These are phyloP conservation scores for Acleris sparsana DNA, from an alignment of 2,888 invertebrate genomes.

Conservation along the genomic window DNA sequence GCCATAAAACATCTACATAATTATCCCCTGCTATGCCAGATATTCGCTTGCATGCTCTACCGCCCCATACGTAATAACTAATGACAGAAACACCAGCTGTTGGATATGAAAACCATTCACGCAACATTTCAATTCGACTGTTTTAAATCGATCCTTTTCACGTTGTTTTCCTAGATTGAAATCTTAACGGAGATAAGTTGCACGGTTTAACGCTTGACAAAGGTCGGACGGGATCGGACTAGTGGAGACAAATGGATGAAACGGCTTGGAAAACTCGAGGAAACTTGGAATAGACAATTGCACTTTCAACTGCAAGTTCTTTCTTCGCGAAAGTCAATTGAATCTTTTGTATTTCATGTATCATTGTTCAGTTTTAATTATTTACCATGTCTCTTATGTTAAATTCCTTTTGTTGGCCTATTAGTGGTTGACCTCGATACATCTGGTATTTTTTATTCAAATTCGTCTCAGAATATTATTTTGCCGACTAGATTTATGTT, in stretches of 20 bases:
- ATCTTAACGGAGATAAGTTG: slow-evolving; percentile 10
- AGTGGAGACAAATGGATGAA: slow-evolving; percentile 19
- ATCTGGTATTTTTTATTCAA: slow-evolving; percentile 7
- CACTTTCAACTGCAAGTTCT: slow-evolving; percentile 1
- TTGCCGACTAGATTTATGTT: background rate
- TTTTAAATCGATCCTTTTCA: slow-evolving; percentile 16
- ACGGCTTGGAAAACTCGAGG: slow-evolving; percentile 8
- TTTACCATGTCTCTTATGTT: slow-evolving; percentile 3
- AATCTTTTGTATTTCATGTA: background rate
- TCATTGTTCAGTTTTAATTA: slow-evolving; percentile 1
- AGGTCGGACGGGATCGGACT: slow-evolving; percentile 12
- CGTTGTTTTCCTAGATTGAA: slow-evolving; percentile 9
- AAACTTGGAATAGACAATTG: slow-evolving; percentile 6
- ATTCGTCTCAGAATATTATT: background rate
- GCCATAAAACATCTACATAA: slow-evolving; percentile 29
- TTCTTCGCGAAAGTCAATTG: slow-evolving; percentile 5
- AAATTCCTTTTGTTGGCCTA: slow-evolving; percentile 16
- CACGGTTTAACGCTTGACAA: slow-evolving; percentile 7
- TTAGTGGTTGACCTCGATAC: slow-evolving; percentile 22
- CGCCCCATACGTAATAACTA: slow-evolving; percentile 27
- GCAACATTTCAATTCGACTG: slow-evolving; percentile 15
- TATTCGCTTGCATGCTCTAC: slow-evolving; percentile 10
- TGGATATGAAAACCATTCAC: slow-evolving; percentile 22
- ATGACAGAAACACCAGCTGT: slow-evolving; percentile 25
- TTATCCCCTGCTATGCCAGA: slow-evolving; percentile 25